A percentile compares a stretch with the other conserved stretches of the same genome.
These are phyloP conservation scores for Coturnix japonica DNA, from an alignment of 2,113 vertebrate genomes.

Conservation along the genomic window DNA sequence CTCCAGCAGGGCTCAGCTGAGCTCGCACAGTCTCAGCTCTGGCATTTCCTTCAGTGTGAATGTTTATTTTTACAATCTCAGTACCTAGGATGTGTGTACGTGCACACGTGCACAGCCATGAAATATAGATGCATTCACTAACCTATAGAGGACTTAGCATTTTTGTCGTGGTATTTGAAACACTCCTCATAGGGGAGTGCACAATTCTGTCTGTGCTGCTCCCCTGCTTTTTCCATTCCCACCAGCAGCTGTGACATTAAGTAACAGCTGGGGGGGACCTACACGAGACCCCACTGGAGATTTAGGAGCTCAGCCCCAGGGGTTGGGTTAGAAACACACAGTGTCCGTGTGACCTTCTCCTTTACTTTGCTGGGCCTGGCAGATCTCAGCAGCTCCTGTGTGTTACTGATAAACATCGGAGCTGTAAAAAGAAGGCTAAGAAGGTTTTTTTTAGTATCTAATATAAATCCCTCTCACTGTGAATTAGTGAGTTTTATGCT, in stretches of 20 bases:
- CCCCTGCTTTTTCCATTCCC: neutral
- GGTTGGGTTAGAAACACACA: neutral
- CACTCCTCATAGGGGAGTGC: neutral
- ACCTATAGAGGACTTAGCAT: neutral
- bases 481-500: neutral
- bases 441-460: neutral
- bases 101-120: neutral
- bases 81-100: neutral
- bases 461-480: neutral
- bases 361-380: neutral
- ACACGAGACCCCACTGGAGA: neutral
- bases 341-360: neutral
- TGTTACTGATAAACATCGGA: neutral
- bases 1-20: neutral
- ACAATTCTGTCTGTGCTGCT: neutral
- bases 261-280: neutral
- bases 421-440: neutral
- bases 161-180: neutral
- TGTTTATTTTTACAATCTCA: neutral
- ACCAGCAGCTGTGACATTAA: neutral
- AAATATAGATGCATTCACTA: neutral
- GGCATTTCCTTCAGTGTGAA: neutral
- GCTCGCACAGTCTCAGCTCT: neutral
- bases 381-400: neutral
- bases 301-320: neutral